A percentile compares a stretch with the other conserved stretches of the same genome.
These are phyloP conservation scores for Scaptomyza hsui DNA, from an alignment of 1,140 invertebrate genomes.

Conservation along the genomic window DNA sequence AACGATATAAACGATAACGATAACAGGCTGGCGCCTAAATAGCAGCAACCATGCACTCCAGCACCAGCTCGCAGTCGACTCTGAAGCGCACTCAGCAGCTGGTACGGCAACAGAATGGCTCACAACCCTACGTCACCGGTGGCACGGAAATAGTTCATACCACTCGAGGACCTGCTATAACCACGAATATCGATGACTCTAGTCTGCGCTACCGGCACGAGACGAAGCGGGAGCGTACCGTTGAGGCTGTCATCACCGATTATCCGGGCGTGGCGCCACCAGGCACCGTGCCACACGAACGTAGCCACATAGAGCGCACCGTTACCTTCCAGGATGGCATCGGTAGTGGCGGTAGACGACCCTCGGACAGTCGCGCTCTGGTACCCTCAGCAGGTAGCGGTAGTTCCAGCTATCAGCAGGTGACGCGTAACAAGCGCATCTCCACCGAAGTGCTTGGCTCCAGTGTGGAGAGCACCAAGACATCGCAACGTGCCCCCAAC, in stretches of 20 bases:
- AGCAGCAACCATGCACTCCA: conserved; percentile 54
- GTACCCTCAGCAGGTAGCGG: conserved; percentile 39
- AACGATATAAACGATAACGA: conserved; percentile 35
- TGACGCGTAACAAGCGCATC: conserved; percentile 92
- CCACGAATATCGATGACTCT: conserved; percentile 84
- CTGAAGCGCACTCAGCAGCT: conserved; percentile 69
- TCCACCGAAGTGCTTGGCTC: conserved; percentile 93
- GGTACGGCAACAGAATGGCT: conserved; percentile 84
- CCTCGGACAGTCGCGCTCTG: conserved; percentile 58
- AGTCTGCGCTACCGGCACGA: conserved; percentile 75
- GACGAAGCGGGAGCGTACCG: conserved; percentile 77
- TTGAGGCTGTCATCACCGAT: conserved; percentile 81
- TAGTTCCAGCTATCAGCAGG: conserved; percentile 85
- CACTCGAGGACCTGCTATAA: conserved; percentile 86
- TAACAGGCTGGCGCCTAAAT: conserved; percentile 49
- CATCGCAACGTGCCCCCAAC: conserved; percentile 90
- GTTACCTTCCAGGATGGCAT: conserved; percentile 67
- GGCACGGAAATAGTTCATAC: conserved; percentile 67
- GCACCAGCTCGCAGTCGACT: conserved; percentile 64
- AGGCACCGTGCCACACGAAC: conserved; percentile 64
- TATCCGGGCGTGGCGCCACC: conserved; percentile 68
- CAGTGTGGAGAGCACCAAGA: conserved; percentile 91
- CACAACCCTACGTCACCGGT: conserved; percentile 53
- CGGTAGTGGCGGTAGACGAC: conserved; percentile 36
- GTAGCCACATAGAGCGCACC: conserved; percentile 67